Evolutionary conservation across 1,140 invertebrate species (phyloP).

Genomic region (Drosophila subobscura): DNA sequence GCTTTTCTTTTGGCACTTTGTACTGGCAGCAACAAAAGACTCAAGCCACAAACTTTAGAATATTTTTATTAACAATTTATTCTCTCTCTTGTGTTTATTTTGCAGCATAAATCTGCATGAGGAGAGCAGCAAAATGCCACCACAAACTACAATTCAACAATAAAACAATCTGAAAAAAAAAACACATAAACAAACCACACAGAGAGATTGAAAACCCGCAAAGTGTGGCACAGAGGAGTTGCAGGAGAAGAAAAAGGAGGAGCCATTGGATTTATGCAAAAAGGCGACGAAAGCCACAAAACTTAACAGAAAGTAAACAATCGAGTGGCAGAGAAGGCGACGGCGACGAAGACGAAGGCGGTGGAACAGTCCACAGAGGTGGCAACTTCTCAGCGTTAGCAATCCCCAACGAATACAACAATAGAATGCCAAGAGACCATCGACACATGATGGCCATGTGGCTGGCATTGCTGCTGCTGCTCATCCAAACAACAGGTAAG

Average conservation of each 20-base stretch:
- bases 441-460: slow-evolving; percentile 62
- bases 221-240: background rate
- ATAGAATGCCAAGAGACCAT: slow-evolving; percentile 61
- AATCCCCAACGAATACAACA: slow-evolving; percentile 43
- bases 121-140: slow-evolving; percentile 47
- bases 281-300: slow-evolving; percentile 77
- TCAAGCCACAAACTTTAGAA: slow-evolving; percentile 44
- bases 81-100: slow-evolving; percentile 23
- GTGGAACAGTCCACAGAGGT: background rate
- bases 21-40: slow-evolving; percentile 53
- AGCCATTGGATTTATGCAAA: slow-evolving; percentile 60
- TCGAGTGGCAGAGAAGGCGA: slow-evolving; percentile 36
- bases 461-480: slow-evolving; percentile 53
- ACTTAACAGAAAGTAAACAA: slow-evolving; percentile 51
- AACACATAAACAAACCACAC: background rate
- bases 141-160: slow-evolving; percentile 32
- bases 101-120: slow-evolving; percentile 18
- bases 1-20: slow-evolving; percentile 22
- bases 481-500: slow-evolving; percentile 65
- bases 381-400: slow-evolving; percentile 31
- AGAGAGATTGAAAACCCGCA: background rate
- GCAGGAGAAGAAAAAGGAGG: too few species aligned
- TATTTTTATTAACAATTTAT: slow-evolving; percentile 16
- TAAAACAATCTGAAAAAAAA: slow-evolving; percentile 1
- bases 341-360: slow-evolving; percentile 19